Percentiles rank a stretch among this genome's conserved stretches.
Conservation (phyloP, 2,888 invertebrate genomes). For the Glaucopsyche alexis region DNA sequence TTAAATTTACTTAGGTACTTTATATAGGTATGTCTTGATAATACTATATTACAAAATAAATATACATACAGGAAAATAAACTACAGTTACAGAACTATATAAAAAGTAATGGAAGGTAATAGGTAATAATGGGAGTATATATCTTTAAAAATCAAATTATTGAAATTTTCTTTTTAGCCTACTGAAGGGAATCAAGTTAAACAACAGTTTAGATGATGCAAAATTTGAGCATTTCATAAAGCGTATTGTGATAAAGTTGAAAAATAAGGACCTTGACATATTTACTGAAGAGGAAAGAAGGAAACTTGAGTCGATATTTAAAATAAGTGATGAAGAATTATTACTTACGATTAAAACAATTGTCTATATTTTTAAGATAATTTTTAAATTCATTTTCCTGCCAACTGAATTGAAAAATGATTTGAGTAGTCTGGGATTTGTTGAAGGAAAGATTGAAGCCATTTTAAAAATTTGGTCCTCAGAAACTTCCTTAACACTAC, state of each 20-base stretch:
- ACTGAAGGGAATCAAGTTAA: conserved; percentile 55
- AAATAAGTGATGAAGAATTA: conserved; percentile 55
- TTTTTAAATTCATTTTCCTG: conserved; percentile 68
- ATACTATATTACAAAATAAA: too few species aligned
- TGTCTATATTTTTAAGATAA: conserved; percentile 60
- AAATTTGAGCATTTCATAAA: conserved; percentile 69
- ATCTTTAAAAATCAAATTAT: background rate
- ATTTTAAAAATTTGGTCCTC: conserved; percentile 67
- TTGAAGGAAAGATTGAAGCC: conserved; percentile 57
- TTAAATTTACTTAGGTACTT: too few species aligned
- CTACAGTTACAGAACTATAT: too few species aligned
- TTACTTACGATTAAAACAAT: conserved; percentile 60
- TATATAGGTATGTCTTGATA: too few species aligned
- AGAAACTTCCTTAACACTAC: conserved; percentile 60
- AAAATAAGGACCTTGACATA: conserved; percentile 58
- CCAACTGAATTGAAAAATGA: conserved; percentile 63
- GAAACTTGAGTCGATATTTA: conserved; percentile 65
- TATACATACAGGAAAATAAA: too few species aligned
- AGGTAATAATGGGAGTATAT: background rate
- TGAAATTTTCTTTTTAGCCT: conserved; percentile 51
- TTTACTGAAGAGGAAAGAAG: conserved; percentile 63
- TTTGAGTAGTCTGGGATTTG: conserved; percentile 56
- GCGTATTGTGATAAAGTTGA: conserved; percentile 61
- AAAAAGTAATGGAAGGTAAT: too few species aligned
- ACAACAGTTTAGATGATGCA: conserved; percentile 60